Percentiles rank a stretch among this genome's conserved stretches.
Evolutionary conservation across 1,140 invertebrate genomes (phyloP).

Genomic region (Hyles vespertilio): DNA sequence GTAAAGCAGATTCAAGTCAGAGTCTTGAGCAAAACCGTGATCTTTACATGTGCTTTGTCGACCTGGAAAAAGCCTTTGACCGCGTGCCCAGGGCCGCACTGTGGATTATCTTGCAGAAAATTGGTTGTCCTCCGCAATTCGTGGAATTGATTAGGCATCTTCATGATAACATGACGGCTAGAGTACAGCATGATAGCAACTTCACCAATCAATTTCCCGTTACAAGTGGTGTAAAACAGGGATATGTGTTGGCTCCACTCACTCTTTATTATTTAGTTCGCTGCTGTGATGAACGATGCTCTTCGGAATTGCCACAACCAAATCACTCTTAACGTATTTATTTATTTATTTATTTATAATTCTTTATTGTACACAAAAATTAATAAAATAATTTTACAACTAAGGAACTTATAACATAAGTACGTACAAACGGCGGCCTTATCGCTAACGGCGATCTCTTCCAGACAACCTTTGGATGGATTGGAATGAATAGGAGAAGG

Average conservation of each 20-base stretch:
- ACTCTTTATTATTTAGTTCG: conserved; percentile 14
- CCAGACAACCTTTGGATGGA: too few species aligned
- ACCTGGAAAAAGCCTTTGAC: conserved; percentile 2
- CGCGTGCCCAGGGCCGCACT: conserved; percentile 16
- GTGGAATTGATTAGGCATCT: conserved; percentile 16
- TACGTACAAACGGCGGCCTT: too few species aligned
- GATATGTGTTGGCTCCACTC: conserved; percentile 14
- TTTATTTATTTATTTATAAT: too few species aligned
- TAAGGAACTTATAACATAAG: too few species aligned
- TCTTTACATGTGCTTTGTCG: conserved; percentile 4
- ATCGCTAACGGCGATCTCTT: too few species aligned
- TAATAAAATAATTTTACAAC: too few species aligned
- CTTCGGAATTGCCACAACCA: not conserved
- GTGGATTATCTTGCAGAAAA: conserved; percentile 17
- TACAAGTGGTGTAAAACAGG: conserved; percentile 14
- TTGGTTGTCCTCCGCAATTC: conserved; percentile 22
- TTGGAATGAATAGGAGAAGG: too few species aligned
- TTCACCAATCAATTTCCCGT: conserved; percentile 7
- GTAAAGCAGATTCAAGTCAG: not conserved
- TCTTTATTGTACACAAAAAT: too few species aligned
- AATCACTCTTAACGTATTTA: not conserved
- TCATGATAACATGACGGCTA: conserved; percentile 21
- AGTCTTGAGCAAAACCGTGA: conserved; percentile 1
- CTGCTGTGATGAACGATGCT: conserved; percentile 10
- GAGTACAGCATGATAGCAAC: conserved; percentile 15